Evolutionary conservation across 2,888 invertebrate genomes (phyloP).

Genomic region (Pyrochroa serraticornis): DNA sequence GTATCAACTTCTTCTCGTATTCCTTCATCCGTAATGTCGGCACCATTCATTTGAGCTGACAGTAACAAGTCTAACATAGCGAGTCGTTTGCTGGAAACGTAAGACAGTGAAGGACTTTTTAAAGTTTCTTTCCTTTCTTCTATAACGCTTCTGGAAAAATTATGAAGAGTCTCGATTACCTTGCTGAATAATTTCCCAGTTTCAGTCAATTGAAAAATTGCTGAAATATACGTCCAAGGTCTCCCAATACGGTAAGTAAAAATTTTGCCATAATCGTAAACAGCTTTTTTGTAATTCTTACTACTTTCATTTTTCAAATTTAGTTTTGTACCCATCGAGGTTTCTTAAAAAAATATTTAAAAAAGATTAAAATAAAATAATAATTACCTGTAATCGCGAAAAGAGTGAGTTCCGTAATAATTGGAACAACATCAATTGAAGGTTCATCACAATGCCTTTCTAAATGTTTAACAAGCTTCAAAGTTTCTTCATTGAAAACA

Average conservation of each 20-base stretch:
- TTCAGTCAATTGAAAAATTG: constrained; percentile 13
- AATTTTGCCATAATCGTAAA: constrained; percentile 25
- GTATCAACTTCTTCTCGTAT: constrained; percentile 68
- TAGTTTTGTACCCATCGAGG: constrained; percentile 29
- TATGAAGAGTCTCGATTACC: constrained; percentile 11
- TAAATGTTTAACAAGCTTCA: constrained; percentile 27
- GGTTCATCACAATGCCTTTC: constrained; percentile 6
- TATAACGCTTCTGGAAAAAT: background rate
- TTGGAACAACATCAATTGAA: constrained; percentile 25
- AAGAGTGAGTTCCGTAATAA: constrained; percentile 35
- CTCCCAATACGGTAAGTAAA: constrained; percentile 19
- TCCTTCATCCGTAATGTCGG: constrained; percentile 59
- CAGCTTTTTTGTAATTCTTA: constrained; percentile 28
- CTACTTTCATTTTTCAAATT: constrained; percentile 3
- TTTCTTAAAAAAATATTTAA: constrained; percentile 17
- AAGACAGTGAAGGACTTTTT: background rate
- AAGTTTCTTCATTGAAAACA: constrained; percentile 36
- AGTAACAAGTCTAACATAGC: constrained; percentile 65
- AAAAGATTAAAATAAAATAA: too few species aligned
- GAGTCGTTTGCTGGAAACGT: constrained; percentile 52
- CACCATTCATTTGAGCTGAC: constrained; percentile 58
- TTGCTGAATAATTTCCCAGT: background rate
- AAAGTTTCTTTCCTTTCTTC: background rate
- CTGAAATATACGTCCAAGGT: constrained; percentile 24
- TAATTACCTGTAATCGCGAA: too few species aligned